Conservation (phyloP, 2,113 vertebrate species). For the Mellivora capensis region DNA sequence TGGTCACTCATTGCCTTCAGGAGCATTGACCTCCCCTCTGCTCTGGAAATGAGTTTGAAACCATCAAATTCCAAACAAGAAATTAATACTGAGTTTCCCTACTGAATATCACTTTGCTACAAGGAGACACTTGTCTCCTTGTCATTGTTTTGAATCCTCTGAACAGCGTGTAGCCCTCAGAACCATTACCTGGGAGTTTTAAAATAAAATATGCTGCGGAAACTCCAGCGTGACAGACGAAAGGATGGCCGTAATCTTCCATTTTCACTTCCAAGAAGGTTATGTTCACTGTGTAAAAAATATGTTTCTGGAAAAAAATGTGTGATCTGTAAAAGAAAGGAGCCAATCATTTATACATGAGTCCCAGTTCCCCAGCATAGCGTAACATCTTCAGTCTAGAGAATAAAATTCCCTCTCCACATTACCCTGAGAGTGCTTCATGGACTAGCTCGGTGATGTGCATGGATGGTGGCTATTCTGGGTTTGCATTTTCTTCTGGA, state of each 20-base stretch:
- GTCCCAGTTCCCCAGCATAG: neutral
- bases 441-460: neutral
- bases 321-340: constrained; percentile 34
- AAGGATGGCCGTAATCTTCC: constrained; percentile 67
- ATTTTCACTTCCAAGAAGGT: constrained; percentile 69
- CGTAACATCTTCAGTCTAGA: neutral
- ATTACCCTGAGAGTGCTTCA: neutral
- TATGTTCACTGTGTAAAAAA: constrained; percentile 66
- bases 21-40: neutral
- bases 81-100: neutral
- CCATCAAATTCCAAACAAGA: neutral
- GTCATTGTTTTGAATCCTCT: neutral
- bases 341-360: neutral
- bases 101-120: neutral
- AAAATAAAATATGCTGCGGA: constrained; percentile 58
- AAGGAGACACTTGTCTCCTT: neutral
- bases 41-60: neutral
- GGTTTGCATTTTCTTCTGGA: neutral
- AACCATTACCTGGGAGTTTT: constrained; percentile 56
- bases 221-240: constrained; percentile 60
- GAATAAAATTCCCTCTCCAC: neutral
- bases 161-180: accelerated
- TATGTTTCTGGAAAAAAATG: neutral
- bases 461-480: too few species aligned
- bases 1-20: neutral